phyloP scores from a whole-genome alignment of 2,113 vertebrate species.

The Pogonocichla stellata region DNA sequence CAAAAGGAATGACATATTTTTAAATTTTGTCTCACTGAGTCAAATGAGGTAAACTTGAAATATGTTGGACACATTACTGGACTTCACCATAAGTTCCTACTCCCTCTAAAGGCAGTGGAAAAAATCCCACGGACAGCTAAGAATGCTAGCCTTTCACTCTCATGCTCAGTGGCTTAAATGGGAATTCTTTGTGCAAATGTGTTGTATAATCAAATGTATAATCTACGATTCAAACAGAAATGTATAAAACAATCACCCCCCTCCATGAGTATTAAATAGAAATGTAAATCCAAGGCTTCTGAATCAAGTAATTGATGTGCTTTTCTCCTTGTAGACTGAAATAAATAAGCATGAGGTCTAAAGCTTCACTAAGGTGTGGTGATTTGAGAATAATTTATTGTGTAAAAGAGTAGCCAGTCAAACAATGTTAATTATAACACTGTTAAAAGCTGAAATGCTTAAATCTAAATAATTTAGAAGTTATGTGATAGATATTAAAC shows the following conservation, averaged over 20 bases:
- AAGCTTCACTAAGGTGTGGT: not conserved
- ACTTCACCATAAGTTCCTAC: not conserved
- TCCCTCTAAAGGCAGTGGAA: not conserved
- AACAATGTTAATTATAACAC: conserved; percentile 49
- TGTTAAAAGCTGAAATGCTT: conserved; percentile 11
- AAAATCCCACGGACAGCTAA: not conserved
- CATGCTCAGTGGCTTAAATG: not conserved
- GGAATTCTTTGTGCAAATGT: not conserved
- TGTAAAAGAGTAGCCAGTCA: not conserved
- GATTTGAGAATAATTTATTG: conserved; percentile 27
- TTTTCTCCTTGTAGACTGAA: not conserved
- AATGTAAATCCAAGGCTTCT: not conserved
- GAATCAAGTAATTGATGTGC: not conserved
- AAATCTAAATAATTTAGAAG: conserved; percentile 56
- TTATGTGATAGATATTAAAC: conserved; percentile 48
- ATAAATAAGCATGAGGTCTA: not conserved
- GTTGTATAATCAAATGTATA: not conserved
- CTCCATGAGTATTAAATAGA: not conserved
- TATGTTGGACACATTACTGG: not conserved
- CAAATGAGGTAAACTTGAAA: not conserved
- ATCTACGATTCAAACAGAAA: not conserved
- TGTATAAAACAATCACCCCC: not conserved
- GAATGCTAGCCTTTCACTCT: not conserved
- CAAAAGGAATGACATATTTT: not conserved
- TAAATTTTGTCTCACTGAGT: not conserved